Evolutionary conservation across 2,888 invertebrate species (phyloP).

Genomic region (Nymphalis polychloros): DNA sequence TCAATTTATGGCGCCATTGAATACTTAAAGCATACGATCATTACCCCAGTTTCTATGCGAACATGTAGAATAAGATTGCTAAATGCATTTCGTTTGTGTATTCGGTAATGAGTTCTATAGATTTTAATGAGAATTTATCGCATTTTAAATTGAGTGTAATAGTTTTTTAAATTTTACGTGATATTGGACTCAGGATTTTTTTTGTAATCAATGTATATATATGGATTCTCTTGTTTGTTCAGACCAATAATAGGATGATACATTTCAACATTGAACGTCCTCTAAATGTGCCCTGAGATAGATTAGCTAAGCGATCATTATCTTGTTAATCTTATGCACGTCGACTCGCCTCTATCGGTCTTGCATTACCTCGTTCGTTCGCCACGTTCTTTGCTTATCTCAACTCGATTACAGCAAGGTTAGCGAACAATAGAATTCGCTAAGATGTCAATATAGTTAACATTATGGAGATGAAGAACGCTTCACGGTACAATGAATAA

Average conservation of each 20-base stretch:
- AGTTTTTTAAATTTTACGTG: not conserved
- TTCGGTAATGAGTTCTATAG: conserved; percentile 21
- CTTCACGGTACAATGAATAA: conserved; percentile 20
- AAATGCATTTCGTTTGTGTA: conserved; percentile 20
- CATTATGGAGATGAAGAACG: conserved; percentile 25
- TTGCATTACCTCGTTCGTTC: conserved; percentile 29
- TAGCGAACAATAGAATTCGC: conserved; percentile 42
- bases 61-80: conserved; percentile 30
- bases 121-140: conserved; percentile 11
- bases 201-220: not conserved
- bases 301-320: conserved; percentile 53
- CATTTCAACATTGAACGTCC: conserved; percentile 14
- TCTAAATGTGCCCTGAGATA: conserved; percentile 23
- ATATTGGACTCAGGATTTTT: no score
- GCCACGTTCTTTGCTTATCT: conserved; percentile 60
- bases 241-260: not conserved
- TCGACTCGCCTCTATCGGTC: conserved; percentile 36
- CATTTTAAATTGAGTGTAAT: not conserved
- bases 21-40: conserved; percentile 55
- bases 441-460: conserved; percentile 35
- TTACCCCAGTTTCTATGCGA: conserved; percentile 60
- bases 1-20: conserved; percentile 75
- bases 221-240: not conserved
- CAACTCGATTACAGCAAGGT: conserved; percentile 57
- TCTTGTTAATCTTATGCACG: conserved; percentile 64